Base-by-base conservation (phyloP, 2,888 invertebrate genomes). In the Drosophila suboccidentalis region DNA sequence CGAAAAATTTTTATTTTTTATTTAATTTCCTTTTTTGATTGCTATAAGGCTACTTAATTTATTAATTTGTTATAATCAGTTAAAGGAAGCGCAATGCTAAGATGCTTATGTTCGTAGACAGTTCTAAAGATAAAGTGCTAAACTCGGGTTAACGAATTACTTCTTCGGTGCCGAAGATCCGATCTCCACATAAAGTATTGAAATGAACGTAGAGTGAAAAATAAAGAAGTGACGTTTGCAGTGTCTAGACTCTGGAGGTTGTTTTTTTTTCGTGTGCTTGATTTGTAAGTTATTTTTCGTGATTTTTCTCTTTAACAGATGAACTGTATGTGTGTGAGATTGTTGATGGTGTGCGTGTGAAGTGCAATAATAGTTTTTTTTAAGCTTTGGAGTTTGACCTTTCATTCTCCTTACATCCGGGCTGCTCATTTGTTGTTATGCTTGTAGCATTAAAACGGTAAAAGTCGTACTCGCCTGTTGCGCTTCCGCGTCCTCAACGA, bases 391-490 rank as follows among this genome's bases (percentile, higher is more conserved):
- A 80, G 64, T 75, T 78, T 81, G 72, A 80, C 75, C 68, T 79
- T 71, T 75, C 47, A 60, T 65, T 41, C 49, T 62, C 39, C 50
- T 51, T 39, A 62, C 29, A 60, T 76, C 49, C 58, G 61, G 34
- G 22, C 43, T 62, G 43, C 29, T 39, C 50, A 39, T 19, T 63
- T 60, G 49, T 38, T 65, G 50, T 66, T 46, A 51, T 60, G 69
- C 32, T 53, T 73, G 70, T 55, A 57, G 36, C 64, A 50, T 58
- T 60, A 63, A 70, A 80, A 77, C 67, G 77, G 71, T 81, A 72
- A 83, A 80, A 70, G 62, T 60, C 66, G 74, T 62, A 77, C 51
- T 80, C 80, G 78, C 75, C 84, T 81, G 81, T 81, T 81, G 80
- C 80, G 84, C 83, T 61, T 80, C 65, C 80, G 70, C 82, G 46